Conservation (phyloP, 2,113 vertebrate species). For the Vireo altiloquus region DNA sequence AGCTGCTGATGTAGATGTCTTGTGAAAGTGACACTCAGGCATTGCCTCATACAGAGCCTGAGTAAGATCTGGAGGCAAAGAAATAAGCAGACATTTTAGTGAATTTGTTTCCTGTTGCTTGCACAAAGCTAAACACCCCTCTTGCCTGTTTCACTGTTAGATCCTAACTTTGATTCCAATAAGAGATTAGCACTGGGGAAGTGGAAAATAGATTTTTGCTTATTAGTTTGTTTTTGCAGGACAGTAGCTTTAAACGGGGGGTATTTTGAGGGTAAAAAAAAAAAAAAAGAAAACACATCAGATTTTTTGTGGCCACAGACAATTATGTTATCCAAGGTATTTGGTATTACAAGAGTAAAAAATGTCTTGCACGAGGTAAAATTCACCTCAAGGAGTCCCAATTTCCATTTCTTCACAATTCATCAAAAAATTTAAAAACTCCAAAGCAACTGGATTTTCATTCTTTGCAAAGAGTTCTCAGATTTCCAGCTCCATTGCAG, state of each 20-base stretch:
- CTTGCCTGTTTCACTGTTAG: not conserved
- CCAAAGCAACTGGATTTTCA: not conserved
- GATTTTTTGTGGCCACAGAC: accelerated
- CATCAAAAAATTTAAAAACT: not conserved
- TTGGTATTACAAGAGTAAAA: not conserved
- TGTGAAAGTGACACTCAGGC: not conserved
- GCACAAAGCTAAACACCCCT: not conserved
- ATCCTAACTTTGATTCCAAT: not conserved
- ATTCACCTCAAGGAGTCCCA: not conserved
- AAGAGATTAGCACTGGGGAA: not conserved
- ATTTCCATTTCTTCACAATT: not conserved
- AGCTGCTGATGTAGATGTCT: not conserved
- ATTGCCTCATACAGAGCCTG: not conserved
- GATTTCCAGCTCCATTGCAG: not conserved
- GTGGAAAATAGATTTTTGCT: not conserved
- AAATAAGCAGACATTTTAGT: not conserved
- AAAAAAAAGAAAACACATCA: not conserved
- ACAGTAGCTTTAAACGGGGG: not conserved
- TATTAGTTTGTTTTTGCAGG: not conserved
- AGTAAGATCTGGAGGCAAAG: conserved; percentile 1
- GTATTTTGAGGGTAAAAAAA: not conserved
- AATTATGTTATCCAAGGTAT: accelerated
- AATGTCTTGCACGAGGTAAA: not conserved
- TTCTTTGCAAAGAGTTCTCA: not conserved
- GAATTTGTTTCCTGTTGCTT: not conserved